phyloP scores from a whole-genome alignment of 2,113 vertebrate species.

The Pangasianodon hypophthalmus region DNA sequence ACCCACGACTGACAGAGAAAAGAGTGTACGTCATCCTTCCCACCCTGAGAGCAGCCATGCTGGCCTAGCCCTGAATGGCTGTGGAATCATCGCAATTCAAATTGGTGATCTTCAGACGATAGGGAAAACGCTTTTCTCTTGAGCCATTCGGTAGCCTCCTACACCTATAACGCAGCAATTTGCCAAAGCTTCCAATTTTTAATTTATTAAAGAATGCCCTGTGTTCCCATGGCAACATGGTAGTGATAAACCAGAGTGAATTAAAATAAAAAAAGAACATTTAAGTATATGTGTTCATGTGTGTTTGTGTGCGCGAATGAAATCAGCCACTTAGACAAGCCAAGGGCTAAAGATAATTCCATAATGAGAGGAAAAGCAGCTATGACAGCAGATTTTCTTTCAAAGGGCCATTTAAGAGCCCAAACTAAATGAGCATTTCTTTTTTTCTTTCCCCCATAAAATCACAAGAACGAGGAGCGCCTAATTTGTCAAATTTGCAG shows the following conservation, averaged over 20 bases:
- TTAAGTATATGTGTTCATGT: not conserved
- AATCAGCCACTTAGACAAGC: not conserved
- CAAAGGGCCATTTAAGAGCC: constrained; percentile 18
- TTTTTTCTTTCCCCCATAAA: not conserved
- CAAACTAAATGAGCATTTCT: constrained; percentile 26
- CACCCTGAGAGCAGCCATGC: not conserved
- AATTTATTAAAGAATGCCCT: too few relatives aligned
- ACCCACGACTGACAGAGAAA: not conserved
- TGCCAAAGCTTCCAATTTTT: too few relatives aligned
- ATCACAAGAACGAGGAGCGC: constrained; percentile 12
- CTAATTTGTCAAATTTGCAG: constrained; percentile 45
- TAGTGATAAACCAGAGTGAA: constrained; percentile 49
- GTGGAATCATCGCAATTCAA: not conserved
- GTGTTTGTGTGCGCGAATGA: not conserved
- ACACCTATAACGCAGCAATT: not conserved
- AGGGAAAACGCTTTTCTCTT: not conserved
- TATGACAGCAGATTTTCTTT: constrained; percentile 18
- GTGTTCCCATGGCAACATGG: constrained; percentile 65
- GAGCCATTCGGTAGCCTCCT: not conserved
- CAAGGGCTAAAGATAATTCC: constrained; percentile 19
- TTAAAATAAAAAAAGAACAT: too few relatives aligned
- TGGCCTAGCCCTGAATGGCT: not conserved
- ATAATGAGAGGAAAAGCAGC: constrained; percentile 4
- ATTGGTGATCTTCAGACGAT: not conserved
- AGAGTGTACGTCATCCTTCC: not conserved